These are phyloP conservation scores for Lepidochitona cinerea DNA, from an alignment of 2,888 invertebrate species.

Conservation along the genomic window DNA sequence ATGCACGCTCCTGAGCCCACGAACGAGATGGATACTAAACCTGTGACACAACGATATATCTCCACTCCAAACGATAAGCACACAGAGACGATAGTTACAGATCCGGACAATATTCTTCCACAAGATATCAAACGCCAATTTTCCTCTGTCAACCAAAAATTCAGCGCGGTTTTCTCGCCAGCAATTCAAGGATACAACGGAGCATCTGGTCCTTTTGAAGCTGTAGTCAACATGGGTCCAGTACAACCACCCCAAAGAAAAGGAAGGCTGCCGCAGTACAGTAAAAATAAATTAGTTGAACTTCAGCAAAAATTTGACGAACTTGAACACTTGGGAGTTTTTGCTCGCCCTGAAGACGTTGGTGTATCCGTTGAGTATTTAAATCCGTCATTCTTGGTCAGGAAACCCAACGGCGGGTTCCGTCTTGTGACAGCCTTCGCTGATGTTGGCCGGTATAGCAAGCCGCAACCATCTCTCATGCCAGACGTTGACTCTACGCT, in stretches of 20 bases:
- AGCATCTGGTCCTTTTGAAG: slow-evolving; percentile 33
- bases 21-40: not conserved
- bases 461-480: slow-evolving; percentile 27
- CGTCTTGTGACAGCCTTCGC: slow-evolving; percentile 38
- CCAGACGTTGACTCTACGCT: slow-evolving; percentile 24
- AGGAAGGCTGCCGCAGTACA: slow-evolving; percentile 38
- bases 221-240: slow-evolving; percentile 43
- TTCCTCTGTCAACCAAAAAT: slow-evolving; percentile 4
- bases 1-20: not conserved
- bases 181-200: slow-evolving; percentile 34
- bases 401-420: slow-evolving; percentile 30
- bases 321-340: slow-evolving; percentile 38
- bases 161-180: slow-evolving; percentile 32
- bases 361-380: slow-evolving; percentile 36
- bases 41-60: too few relatives aligned
- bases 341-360: slow-evolving; percentile 30
- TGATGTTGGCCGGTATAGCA: slow-evolving; percentile 20
- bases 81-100: slow-evolving; percentile 13
- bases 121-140: slow-evolving; percentile 13
- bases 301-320: slow-evolving; percentile 39
- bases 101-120: slow-evolving; percentile 26
- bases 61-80: not conserved
- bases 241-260: slow-evolving; percentile 41
- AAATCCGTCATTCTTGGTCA: slow-evolving; percentile 44
- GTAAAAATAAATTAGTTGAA: slow-evolving; percentile 30